Percentiles rank a stretch among this genome's conserved stretches.
phyloP scores from a whole-genome alignment of 2,888 invertebrate genomes.

The Ceriagrion tenellum region DNA sequence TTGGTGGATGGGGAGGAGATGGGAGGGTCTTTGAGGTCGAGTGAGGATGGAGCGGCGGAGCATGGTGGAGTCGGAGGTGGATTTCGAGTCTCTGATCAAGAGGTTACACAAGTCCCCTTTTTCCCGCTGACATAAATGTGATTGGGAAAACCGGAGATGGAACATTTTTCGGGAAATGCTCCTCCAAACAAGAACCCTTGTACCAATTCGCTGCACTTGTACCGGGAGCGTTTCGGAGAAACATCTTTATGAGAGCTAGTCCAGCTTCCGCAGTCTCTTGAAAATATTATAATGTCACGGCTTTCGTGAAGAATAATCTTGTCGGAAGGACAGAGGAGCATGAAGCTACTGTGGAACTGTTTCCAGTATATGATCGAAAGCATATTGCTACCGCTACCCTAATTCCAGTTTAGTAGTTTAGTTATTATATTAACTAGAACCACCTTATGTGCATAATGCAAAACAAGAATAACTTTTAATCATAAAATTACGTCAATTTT shows the following conservation, averaged over 20 bases:
- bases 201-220: background rate
- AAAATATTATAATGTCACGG: too few relatives aligned
- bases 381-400: too few relatives aligned
- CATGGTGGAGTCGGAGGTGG: background rate
- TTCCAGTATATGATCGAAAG: too few relatives aligned
- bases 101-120: slow-evolving; percentile 48
- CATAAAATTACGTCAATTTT: too few relatives aligned
- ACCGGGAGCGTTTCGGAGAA: background rate
- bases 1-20: background rate
- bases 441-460: too few relatives aligned
- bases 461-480: too few relatives aligned
- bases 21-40: background rate
- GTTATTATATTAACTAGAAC: too few relatives aligned
- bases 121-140: slow-evolving; percentile 43
- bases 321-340: too few relatives aligned
- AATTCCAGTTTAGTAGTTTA: too few relatives aligned
- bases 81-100: slow-evolving; percentile 38
- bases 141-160: slow-evolving; percentile 32
- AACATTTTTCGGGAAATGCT: slow-evolving; percentile 40
- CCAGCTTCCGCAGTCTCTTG: background rate
- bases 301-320: too few relatives aligned
- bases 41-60: background rate
- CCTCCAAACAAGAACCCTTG: slow-evolving; percentile 9
- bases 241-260: background rate
- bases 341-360: too few relatives aligned